Base-by-base conservation (phyloP, 2,888 invertebrate species). In the Trachelus iudaicus region DNA sequence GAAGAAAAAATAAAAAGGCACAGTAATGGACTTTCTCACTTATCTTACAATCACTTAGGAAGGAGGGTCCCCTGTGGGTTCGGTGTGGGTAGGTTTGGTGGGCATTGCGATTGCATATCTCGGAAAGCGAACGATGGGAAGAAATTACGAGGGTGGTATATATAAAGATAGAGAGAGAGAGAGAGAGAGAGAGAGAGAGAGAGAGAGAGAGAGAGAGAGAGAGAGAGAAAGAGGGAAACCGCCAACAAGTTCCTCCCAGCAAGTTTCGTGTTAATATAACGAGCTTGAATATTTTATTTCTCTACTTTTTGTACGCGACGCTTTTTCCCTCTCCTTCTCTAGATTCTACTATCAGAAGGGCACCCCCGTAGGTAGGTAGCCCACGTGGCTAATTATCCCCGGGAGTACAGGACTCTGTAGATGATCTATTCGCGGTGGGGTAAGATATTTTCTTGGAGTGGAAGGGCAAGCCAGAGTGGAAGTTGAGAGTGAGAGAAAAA, bases 371-470 rank as follows among this genome's bases (percentile, higher is more conserved):
- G 40, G n/a, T 40, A 77, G 23, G 35, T 68, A 75, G 83, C 85
- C 56, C 87, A 86, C 89, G 88, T 87, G 87, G 88, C 88, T 90
- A 90, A 90, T 90, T 90, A 90, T 89, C 85, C 89, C 88, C 87
- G 83, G 85, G 86, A 87, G 87, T 85, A 86, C 83, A 78, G 85
- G 87, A 84, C 83, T 82, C 85, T 87, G 88, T 90, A 89, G 89
- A 90, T 90, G 90, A 90, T 90, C 90, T 89, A 90, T 90, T 89
- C 85, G 87, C 85, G 83, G 76, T 35, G 77, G 75, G 81, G 78
- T 86, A 83, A 85, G 83, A 84, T 84, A 86, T 87, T 86, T 86
- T 85, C 87, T 85, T 77, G 81, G 83, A 83, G 81, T 75, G 83
- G 77, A 81, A 84, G 82, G 81, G 81, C 74, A 69, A 77, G 76